Base-by-base conservation (phyloP, 2,113 vertebrate species). In the Spea multiplicata region DNA sequence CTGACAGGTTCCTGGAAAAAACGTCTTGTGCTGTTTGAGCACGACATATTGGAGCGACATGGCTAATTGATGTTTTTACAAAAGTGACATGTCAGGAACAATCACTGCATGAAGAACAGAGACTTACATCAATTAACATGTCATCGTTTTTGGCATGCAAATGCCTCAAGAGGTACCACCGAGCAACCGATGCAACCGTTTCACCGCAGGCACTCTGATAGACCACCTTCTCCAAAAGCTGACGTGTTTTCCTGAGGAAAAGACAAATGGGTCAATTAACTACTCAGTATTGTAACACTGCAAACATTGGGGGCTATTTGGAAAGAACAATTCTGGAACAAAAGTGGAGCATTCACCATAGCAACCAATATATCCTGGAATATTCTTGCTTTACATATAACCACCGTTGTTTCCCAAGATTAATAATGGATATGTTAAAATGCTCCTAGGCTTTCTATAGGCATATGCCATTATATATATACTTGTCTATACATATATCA, bases 151-250 rank as follows among this genome's bases (percentile, higher is more conserved):
- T 99, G 86, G 92, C 91, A 84, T 97, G 87, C 44, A 98, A 86
- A 81, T 99, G 96, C 82, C 93, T 92, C 73, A 99, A 90, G 17
- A 99, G 95, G 83, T 99, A 98, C 97, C 97, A 99, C 80, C 96
- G 94, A 76, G 95, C 96, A 80, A 97, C 93, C 0, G 94, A 95
- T 14, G 83, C 85, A 30, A 97, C 82, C 0, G 93, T 93, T 70
- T 89, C 91, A 46, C 95, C 93, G 74, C 89, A 87, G 0, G 86
- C 91, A 0, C 91, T 82, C 3, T 89, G 87, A 80, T 96, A 96
- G 0, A 94, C 86, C 4, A 96, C 84, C 88, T 91, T 95, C 76
- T 98, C 97, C 86, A 98, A 81, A 83, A 96, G 88, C 5, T 95
- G 90, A 3, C 95, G 93, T 0, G 96, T 98, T 82, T 99, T 96